Percentiles rank a stretch among this genome's conserved stretches.
These are phyloP conservation scores for Diorhabda elongata DNA, from an alignment of 1,140 invertebrate species.

Conservation along the genomic window DNA sequence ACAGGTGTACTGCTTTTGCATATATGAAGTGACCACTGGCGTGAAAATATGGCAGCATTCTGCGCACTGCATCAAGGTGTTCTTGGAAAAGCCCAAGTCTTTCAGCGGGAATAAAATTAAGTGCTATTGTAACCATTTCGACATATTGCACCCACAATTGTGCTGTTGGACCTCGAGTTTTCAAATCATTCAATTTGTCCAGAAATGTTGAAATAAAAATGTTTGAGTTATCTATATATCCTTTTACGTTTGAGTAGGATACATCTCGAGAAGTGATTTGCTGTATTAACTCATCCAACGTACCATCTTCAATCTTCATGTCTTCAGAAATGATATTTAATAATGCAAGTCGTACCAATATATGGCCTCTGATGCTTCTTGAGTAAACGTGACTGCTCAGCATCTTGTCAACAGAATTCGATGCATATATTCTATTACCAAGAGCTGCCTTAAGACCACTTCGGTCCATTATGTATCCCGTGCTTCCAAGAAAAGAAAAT, in stretches of 20 bases:
- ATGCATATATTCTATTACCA: neutral
- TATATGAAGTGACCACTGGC: conserved; percentile 46
- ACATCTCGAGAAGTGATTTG: too few species aligned
- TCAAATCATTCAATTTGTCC: too few species aligned
- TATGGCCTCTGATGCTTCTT: conserved; percentile 17
- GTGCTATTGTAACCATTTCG: too few species aligned
- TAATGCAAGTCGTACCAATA: conserved; percentile 1
- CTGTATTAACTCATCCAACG: too few species aligned
- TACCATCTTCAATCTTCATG: conserved; percentile 21
- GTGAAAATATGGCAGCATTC: conserved; percentile 48
- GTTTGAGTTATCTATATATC: neutral
- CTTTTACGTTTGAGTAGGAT: neutral
- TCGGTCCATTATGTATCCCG: too few species aligned
- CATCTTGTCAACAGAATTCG: conserved; percentile 1
- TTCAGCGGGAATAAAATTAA: too few species aligned
- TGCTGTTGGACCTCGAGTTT: too few species aligned
- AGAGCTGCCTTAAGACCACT: neutral
- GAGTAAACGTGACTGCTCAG: neutral
- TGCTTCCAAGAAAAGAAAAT: too few species aligned
- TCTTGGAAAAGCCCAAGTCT: conserved; percentile 14
- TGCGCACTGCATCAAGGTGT: conserved; percentile 43
- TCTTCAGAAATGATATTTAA: conserved; percentile 10
- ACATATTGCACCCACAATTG: too few species aligned
- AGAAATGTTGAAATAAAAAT: too few species aligned
- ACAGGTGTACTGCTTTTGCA: conserved; percentile 33